Conservation (phyloP, 2,888 invertebrate species). For the Dendrolimus pini region DNA sequence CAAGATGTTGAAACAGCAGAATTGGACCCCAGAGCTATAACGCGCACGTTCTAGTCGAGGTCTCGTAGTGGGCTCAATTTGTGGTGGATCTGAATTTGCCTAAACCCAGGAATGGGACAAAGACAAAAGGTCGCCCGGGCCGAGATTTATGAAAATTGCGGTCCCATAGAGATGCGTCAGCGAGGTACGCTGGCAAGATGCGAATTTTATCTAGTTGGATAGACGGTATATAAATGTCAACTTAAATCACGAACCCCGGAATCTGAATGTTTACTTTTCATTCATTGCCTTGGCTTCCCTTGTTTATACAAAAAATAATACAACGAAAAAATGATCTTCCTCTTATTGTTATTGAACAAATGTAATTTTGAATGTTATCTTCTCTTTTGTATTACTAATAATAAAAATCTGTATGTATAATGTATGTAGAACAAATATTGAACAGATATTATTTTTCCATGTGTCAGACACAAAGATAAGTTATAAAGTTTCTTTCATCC, state of each 20-base stretch:
- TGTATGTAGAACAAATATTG: no score
- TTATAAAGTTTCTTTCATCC: no score
- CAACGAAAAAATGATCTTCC: background rate
- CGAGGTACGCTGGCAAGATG: conserved; percentile 20
- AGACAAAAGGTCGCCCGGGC: conserved; percentile 59
- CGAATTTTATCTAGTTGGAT: conserved; percentile 7
- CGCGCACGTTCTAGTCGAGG: conserved; percentile 28
- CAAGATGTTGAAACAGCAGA: no score
- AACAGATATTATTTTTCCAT: no score
- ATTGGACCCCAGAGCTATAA: conserved; percentile 13
- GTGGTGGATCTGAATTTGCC: conserved; percentile 59
- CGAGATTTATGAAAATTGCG: conserved; percentile 67
- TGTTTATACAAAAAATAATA: conserved; percentile 5
- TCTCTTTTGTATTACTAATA: background rate
- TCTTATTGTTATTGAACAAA: background rate
- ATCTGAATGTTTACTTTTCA: background rate
- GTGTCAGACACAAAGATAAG: no score
- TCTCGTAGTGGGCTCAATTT: conserved; percentile 49
- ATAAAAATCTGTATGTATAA: conserved; percentile 24
- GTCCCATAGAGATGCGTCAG: conserved; percentile 35
- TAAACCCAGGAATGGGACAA: conserved; percentile 54
- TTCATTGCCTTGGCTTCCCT: conserved; percentile 5
- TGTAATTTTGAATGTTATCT: background rate
- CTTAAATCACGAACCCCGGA: background rate
- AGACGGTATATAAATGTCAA: background rate